Conservation (phyloP, 1,140 invertebrate species). For the Heliconius nattereri region DNA sequence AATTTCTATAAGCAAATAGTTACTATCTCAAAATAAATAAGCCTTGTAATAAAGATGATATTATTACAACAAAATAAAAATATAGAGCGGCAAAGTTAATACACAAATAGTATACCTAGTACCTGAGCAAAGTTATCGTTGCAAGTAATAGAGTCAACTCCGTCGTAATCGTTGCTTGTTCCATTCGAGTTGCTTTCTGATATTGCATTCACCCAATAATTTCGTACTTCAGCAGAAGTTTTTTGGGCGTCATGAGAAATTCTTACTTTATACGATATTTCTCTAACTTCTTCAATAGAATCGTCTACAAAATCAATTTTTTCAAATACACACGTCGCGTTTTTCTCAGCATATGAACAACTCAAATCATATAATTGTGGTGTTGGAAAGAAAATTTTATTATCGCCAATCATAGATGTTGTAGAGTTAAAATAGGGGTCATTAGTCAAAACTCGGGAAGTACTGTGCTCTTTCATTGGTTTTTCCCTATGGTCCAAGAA, state of each 20-base stretch:
- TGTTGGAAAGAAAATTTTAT: slow-evolving; percentile 84
- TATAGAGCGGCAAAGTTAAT: neutral
- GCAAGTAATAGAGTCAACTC: slow-evolving; percentile 54
- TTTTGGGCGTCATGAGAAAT: slow-evolving; percentile 58
- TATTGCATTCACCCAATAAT: slow-evolving; percentile 61
- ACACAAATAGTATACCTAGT: slow-evolving; percentile 17
- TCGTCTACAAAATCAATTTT: slow-evolving; percentile 52
- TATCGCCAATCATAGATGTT: slow-evolving; percentile 81
- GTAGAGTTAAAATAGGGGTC: slow-evolving; percentile 82
- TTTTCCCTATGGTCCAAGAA: slow-evolving; percentile 67
- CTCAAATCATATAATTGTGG: slow-evolving; percentile 67
- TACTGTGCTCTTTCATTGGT: slow-evolving; percentile 79
- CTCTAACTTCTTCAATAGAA: slow-evolving; percentile 40
- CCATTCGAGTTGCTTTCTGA: slow-evolving; percentile 47
- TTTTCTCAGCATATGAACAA: slow-evolving; percentile 50
- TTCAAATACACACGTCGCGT: slow-evolving; percentile 62
- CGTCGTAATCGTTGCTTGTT: slow-evolving; percentile 51
- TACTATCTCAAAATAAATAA: too few relatives aligned
- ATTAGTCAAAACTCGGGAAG: slow-evolving; percentile 81
- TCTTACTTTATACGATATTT: slow-evolving; percentile 50
- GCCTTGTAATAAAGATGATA: too few relatives aligned
- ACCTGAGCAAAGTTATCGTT: slow-evolving; percentile 60
- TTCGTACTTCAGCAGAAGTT: slow-evolving; percentile 46
- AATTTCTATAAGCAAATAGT: too few relatives aligned
- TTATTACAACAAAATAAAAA: too few relatives aligned